Base-by-base conservation (phyloP, 2,797 vertebrate genomes). In the Pseudochaenichthys georgianus region DNA sequence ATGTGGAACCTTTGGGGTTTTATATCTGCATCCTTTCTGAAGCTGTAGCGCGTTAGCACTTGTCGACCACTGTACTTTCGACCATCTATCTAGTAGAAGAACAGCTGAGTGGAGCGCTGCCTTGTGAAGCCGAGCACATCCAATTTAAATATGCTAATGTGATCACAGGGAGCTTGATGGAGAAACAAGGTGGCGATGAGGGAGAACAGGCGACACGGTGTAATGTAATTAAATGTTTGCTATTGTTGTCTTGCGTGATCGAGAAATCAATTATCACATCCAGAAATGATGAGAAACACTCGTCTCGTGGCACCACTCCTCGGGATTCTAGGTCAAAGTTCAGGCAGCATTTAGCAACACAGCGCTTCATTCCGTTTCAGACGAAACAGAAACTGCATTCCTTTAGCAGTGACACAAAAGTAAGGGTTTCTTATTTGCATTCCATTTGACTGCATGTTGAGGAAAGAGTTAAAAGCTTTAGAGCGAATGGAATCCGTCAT, bases 91-190 rank as follows among this genome's bases (percentile, higher is more conserved):
- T 38, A 9, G 34, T 38, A 64, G 17, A 10, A 50, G 16, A 48
- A 48, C 17, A 51, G 34, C 19, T 41, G 21, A 41, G 42, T 53
- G 9, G 52, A 51, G 13, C 9, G 13, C 28, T 71, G 31, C 85
- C 53, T 38, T 73, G 23, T 88, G 89, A 89, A 95, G 92, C 92
- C 88, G 89, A 88, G 92, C 94, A 94, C 94, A 96, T 96, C 95
- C 94, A 96, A 97, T 97, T 96, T 96, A 96, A 95, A 96, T 96
- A 97, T 97, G 96, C 94, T 96, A 97, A 97, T 96, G 93, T 88
- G 93, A 92, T 93, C 90, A 65, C 82, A 77, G 73, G 87, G 53
- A 76, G 67, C 46, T 53, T 73, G 59, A 52, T 62, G 67, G 76
- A 92, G 94, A 76, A 78, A 75, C 78, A 80, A 90, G 94, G 87